Base-by-base conservation (phyloP, 2,113 vertebrate genomes). In the Pangasianodon gigas region DNA sequence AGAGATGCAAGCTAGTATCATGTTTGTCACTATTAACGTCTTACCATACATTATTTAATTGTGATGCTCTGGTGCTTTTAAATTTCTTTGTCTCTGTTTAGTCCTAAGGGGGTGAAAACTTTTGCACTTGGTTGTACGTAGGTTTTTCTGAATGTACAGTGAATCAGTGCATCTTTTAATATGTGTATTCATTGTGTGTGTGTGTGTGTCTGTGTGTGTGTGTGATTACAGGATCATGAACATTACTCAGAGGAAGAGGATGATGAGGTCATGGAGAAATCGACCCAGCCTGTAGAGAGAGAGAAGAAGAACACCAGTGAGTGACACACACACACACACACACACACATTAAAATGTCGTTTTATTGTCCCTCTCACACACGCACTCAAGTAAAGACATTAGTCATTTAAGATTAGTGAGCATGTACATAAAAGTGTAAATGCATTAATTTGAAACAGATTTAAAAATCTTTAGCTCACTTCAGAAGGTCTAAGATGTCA, bases 231-330 rank as follows among this genome's bases (percentile, higher is more conserved):
- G 95, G 95, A 96, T 0, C 84, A 84, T 54, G 94, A 96, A 0
- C 74, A 93, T 21, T 65, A 89, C 10, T 91, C 89, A 0, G 96
- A 97, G n/a, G 97, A 97, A 1, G 97, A 97, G 1, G 97, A 96
- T 0, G 92, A 94, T 0, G 95, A 95, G 26, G 74, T 75, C 9
- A 94, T 92, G 9, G 97, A 97, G 88, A 96, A 94, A 88, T 88
- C 95, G 52, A 94, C 92, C 87, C 94, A 93, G 37, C 87, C 90
- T 74, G 44, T 58, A 67, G 97, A 97, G 82, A 95, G 88, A 93
- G 96, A 96, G 0, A 94, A 60, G 58, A 95, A 94, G 89, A 92
- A 80, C 83, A 77, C 44, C 2, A 5, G 96, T 96, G 83, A 94
- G 95, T 93, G 18, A 77, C 3, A 75, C 11, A 86, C 19, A 85